phyloP scores from a whole-genome alignment of 1,140 invertebrate species.

The Drosophila sp. region DNA sequence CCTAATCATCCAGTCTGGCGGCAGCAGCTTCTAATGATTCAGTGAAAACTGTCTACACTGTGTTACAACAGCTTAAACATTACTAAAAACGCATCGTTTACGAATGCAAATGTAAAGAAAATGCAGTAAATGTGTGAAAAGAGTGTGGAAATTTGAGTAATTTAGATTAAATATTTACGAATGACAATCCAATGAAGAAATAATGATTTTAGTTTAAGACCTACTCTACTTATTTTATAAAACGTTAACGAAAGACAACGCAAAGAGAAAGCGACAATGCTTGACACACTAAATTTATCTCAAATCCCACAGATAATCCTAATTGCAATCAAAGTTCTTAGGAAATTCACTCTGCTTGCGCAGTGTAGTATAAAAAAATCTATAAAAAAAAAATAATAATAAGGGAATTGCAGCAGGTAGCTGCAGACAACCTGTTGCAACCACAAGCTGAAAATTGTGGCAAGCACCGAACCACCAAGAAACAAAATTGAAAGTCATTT shows the following conservation, averaged over 20 bases:
- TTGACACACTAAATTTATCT: background rate
- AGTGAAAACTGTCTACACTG: slow-evolving; percentile 17
- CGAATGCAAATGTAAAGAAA: background rate
- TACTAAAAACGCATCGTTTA: background rate
- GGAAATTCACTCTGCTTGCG: slow-evolving; percentile 9
- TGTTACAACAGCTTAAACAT: background rate
- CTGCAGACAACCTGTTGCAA: slow-evolving; percentile 40
- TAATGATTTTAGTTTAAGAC: background rate
- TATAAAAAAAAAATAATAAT: slow-evolving; percentile 7
- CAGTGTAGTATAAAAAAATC: slow-evolving; percentile 15
- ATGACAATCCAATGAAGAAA: background rate
- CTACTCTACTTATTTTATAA: background rate
- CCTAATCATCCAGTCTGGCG: background rate
- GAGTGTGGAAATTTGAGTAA: too few relatives aligned
- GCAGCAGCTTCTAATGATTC: slow-evolving; percentile 22
- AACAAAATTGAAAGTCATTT: slow-evolving; percentile 76
- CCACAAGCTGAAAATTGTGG: slow-evolving; percentile 33
- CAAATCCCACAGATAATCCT: background rate
- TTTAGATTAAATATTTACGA: too few relatives aligned
- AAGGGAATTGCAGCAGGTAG: slow-evolving; percentile 20
- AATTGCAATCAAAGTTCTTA: slow-evolving; percentile 3
- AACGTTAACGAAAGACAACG: background rate
- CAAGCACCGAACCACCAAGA: slow-evolving; percentile 7
- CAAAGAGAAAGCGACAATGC: background rate
- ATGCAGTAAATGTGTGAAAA: background rate